These are phyloP conservation scores for Lagodon rhomboides DNA, from an alignment of 2,797 vertebrate species.

Conservation along the genomic window DNA sequence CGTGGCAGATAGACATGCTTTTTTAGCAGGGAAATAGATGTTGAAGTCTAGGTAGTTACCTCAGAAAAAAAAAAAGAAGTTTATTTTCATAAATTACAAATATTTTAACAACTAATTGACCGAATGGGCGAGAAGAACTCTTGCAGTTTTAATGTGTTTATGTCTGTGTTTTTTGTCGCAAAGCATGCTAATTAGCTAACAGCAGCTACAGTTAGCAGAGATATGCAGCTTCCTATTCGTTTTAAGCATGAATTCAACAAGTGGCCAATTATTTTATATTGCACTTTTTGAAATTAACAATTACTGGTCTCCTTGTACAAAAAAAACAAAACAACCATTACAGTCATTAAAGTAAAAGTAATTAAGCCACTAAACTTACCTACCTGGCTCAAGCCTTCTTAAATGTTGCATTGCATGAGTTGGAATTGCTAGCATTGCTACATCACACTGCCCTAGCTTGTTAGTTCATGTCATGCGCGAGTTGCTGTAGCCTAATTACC, in stretches of 20 bases:
- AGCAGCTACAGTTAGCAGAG: no score
- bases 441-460: background rate
- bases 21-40: background rate
- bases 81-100: background rate
- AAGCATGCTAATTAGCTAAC: no score
- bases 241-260: no score
- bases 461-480: no score
- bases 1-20: background rate
- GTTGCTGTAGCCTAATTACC: background rate
- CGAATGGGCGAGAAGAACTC: accelerated
- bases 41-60: background rate
- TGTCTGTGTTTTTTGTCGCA: no score
- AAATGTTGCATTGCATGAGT: background rate
- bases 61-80: background rate
- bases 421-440: no score
- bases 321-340: background rate
- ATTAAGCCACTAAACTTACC: background rate
- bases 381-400: background rate
- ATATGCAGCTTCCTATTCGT: no score
- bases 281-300: no score
- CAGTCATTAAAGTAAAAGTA: background rate
- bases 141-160: background rate
- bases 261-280: background rate
- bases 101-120: background rate
- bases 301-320: background rate